Evolutionary conservation across 2,797 vertebrate genomes (phyloP), one percentile per base, ranked within the genome.

Genomic region (Chelidonichthys spinosus): DNA sequence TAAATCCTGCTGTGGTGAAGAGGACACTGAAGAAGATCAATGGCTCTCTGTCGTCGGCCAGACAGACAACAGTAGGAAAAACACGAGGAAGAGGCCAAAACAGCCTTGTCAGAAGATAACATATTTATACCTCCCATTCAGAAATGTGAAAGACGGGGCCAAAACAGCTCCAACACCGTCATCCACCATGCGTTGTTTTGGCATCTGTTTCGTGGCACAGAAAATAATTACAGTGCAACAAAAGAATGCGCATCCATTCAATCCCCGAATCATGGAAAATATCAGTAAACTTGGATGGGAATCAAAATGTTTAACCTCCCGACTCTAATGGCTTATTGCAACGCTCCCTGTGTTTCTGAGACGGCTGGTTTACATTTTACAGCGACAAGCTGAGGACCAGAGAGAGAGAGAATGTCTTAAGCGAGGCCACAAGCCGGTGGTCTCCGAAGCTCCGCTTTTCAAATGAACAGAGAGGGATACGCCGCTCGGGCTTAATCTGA

Each of bases 191-290:
- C 49, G 3, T 76, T 79, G 76, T 82, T 86, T 76, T 79, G 74
- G 78, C 78, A 76, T 86, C 71, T 85, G 86, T 78, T 91, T 82
- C 77, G 85, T 85, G 82, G 79, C 62, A 58, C 63, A 63, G 81
- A 82, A 90, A 92, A 90, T 85, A 90, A 91, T 86, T 88, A 84
- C 85, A 82, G 81, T 55, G 73, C 77, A 84, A 82, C 83, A 84
- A 72, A 90, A 87, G 81, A 90, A 93, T 84, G 87, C 81, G 86
- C 82, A 72, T 79, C 85, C 73, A 66, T 84, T 89, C 74, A 78
- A 90, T 90, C 79, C 73, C 25, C 66, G 74, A 86, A 87, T 81
- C 70, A 74, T 85, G 93, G 92, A 94, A 93, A 94, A 92, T 88
- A 89, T 84, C 75, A 79, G 87, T 91, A 87, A 92, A 70, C 52